Conservation (phyloP, 1,140 invertebrate genomes). For the Sycophaga agraensis region DNA sequence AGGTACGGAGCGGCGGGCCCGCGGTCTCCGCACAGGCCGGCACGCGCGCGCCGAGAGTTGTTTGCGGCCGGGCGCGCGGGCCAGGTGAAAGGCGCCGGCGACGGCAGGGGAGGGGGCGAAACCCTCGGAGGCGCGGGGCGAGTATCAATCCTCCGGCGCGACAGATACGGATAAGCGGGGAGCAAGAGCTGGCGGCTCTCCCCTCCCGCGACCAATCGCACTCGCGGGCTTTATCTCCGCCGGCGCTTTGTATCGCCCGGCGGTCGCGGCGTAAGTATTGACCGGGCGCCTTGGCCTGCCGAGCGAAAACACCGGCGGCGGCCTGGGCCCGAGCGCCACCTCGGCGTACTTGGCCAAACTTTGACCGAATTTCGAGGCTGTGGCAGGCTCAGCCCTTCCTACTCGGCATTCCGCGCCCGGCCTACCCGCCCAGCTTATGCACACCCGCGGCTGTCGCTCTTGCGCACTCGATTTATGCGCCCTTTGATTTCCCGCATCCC, state of each 20-base stretch:
- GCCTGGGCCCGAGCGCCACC: background rate
- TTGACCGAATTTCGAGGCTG: slow-evolving; percentile 16
- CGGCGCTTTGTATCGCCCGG: background rate
- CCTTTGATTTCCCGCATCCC: too few relatives aligned
- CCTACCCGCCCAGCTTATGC: too few relatives aligned
- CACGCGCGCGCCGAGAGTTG: background rate
- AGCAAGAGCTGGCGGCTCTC: background rate
- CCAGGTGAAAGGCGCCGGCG: background rate
- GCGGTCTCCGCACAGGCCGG: too few relatives aligned
- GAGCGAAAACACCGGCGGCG: too few relatives aligned
- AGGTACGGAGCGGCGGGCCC: too few relatives aligned
- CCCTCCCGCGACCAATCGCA: slow-evolving; percentile 53
- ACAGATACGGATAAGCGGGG: background rate
- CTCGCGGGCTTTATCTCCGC: slow-evolving; percentile 48
- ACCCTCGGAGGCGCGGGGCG: background rate
- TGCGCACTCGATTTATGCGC: too few relatives aligned
- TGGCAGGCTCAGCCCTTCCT: too few relatives aligned
- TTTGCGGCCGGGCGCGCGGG: background rate
- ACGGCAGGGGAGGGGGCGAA: background rate
- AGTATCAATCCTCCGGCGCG: background rate
- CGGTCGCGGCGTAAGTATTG: slow-evolving; percentile 42
- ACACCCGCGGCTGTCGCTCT: too few relatives aligned
- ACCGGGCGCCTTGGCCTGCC: too few relatives aligned
- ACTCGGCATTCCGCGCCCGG: too few relatives aligned
- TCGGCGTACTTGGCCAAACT: background rate